These are phyloP conservation scores for Leptodactylus fallax DNA, from an alignment of 2,797 vertebrate species.

Conservation along the genomic window DNA sequence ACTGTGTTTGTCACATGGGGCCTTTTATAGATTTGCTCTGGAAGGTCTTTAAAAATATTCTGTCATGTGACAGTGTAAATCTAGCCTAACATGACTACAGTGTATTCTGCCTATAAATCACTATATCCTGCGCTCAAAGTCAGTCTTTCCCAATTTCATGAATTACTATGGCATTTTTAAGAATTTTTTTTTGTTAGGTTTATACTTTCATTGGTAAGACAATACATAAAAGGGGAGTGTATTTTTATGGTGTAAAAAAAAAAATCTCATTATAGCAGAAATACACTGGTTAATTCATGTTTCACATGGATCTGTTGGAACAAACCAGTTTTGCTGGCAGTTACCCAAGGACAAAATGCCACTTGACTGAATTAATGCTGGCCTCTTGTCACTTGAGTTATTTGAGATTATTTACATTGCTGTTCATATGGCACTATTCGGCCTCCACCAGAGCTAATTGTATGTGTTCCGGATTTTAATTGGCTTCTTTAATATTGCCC, in stretches of 20 bases:
- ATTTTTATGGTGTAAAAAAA: neutral
- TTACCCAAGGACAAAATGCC: constrained; percentile 72
- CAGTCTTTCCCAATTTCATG: no score
- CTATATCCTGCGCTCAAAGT: no score
- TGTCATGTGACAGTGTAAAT: no score
- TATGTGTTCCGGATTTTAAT: constrained; percentile 63
- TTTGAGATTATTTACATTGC: constrained; percentile 58
- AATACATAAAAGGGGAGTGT: neutral
- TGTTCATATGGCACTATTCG: constrained; percentile 44
- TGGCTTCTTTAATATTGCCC: constrained; percentile 68
- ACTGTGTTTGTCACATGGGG: no score
- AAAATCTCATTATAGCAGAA: constrained; percentile 14
- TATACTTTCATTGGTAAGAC: neutral
- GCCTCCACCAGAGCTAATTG: constrained; percentile 56
- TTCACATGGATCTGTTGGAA: constrained; percentile 69
- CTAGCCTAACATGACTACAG: no score
- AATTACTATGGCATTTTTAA: neutral
- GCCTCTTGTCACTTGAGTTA: constrained; percentile 66
- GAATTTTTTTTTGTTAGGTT: neutral
- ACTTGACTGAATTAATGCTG: constrained; percentile 71
- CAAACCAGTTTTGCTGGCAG: constrained; percentile 75
- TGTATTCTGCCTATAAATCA: no score
- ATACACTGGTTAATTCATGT: constrained; percentile 59
- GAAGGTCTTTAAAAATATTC: no score
- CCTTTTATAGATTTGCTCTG: no score